Evolutionary conservation across 2,797 vertebrate species (phyloP).

Genomic region (Tenualosa thibaudeaui): DNA sequence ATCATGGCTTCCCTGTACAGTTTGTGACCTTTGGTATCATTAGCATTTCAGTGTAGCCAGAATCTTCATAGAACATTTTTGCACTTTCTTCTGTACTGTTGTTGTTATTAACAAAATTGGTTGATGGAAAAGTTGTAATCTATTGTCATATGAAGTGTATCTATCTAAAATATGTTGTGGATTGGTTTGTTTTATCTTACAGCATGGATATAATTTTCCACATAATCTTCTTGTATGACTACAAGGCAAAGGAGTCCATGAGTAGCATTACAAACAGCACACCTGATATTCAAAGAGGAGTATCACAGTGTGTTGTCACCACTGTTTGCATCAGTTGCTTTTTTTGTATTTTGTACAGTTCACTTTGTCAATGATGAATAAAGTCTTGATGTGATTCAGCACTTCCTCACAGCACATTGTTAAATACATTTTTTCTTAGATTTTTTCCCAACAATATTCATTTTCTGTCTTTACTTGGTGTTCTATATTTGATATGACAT

Average conservation of each 20-base stretch:
- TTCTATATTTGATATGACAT: not conserved
- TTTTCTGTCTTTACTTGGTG: not conserved
- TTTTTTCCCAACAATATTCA: not conserved
- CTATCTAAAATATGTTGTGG: not conserved
- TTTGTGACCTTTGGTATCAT: constrained; percentile 38
- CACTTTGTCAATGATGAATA: constrained; percentile 65
- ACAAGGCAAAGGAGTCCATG: not conserved
- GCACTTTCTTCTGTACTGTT: constrained; percentile 45
- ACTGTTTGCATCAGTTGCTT: constrained; percentile 59
- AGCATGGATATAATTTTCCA: constrained; percentile 41
- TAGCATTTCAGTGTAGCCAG: constrained; percentile 43
- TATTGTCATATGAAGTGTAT: not conserved
- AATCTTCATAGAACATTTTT: constrained; percentile 43
- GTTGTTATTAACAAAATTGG: not conserved
- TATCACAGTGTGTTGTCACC: constrained; percentile 39
- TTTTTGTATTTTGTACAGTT: constrained; percentile 68
- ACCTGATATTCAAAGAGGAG: not conserved
- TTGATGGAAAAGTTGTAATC: not conserved
- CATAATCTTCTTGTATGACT: constrained; percentile 54
- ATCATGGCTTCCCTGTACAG: constrained; percentile 25
- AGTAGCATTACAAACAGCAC: not conserved
- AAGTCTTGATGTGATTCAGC: not conserved
- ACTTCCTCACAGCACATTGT: not conserved
- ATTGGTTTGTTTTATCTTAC: constrained; percentile 24
- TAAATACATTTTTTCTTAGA: not conserved